phyloP scores from a whole-genome alignment of 2,888 invertebrate genomes.

The Chrysina gloriosa region DNA sequence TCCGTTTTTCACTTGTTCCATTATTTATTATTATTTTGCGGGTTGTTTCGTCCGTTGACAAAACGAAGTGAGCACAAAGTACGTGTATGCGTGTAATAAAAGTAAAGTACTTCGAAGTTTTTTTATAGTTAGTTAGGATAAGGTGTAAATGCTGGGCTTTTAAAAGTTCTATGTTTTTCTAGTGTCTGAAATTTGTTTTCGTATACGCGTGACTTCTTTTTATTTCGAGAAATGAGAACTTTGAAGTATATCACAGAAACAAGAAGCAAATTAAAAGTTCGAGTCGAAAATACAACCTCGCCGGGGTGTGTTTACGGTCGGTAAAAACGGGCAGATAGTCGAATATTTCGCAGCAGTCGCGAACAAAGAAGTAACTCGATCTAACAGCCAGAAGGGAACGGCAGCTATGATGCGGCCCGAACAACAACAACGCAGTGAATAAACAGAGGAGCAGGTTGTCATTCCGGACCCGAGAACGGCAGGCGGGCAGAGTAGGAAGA shows the following conservation, averaged over 20 bases:
- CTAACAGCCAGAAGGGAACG: slow-evolving; percentile 31
- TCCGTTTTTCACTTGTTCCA: too few species aligned
- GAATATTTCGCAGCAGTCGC: slow-evolving; percentile 32
- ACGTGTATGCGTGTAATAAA: too few species aligned
- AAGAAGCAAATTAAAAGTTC: slow-evolving; percentile 21
- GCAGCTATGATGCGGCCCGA: slow-evolving; percentile 26
- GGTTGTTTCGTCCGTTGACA: too few species aligned
- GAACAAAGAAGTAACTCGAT: slow-evolving; percentile 41
- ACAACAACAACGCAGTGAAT: slow-evolving; percentile 33
- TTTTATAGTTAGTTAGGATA: too few species aligned
- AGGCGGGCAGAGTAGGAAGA: slow-evolving; percentile 41
- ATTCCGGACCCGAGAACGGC: slow-evolving; percentile 12
- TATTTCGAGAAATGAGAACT: slow-evolving; percentile 1
- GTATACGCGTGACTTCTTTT: neutral
- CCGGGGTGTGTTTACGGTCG: slow-evolving; percentile 6
- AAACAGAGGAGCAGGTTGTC: slow-evolving; percentile 39
- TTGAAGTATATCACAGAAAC: neutral
- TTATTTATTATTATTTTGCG: too few species aligned
- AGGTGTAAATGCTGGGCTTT: too few species aligned
- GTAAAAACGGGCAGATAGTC: slow-evolving; percentile 18
- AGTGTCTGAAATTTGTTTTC: too few species aligned
- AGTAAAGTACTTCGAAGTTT: too few species aligned
- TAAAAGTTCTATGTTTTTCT: too few species aligned
- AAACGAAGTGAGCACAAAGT: too few species aligned
- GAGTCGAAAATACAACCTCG: slow-evolving; percentile 21